Percentiles rank a stretch among this genome's conserved stretches.
These are phyloP conservation scores for Bungarus multicinctus DNA, from an alignment of 2,113 vertebrate species.

Conservation along the genomic window DNA sequence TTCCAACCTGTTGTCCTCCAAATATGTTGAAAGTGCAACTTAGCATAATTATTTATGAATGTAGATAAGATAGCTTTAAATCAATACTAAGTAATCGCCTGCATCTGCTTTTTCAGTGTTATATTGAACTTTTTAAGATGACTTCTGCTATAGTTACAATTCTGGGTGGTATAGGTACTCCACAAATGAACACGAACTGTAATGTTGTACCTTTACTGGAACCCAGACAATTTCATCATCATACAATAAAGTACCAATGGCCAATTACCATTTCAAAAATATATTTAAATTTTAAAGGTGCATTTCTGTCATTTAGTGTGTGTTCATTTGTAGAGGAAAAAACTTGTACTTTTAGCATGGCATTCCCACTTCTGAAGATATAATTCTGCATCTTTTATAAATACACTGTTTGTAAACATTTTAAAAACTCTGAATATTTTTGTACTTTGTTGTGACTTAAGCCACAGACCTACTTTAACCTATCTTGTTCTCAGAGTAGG, in stretches of 20 bases:
- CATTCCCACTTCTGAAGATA: not conserved
- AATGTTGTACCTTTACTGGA: conserved; percentile 37
- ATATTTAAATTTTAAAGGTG: not conserved
- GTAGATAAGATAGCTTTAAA: not conserved
- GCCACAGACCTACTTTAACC: not conserved
- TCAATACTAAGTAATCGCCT: not conserved
- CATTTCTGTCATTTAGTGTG: conserved; percentile 3
- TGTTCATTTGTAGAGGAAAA: conserved; percentile 8
- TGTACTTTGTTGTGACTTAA: not conserved
- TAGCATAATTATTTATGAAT: not conserved
- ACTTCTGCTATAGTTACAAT: conserved; percentile 39
- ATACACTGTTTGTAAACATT: not conserved
- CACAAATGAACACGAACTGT: conserved; percentile 17
- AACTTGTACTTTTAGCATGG: not conserved
- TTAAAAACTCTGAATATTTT: no score
- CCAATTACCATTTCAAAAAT: conserved; percentile 11
- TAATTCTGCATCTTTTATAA: not conserved
- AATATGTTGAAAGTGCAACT: not conserved
- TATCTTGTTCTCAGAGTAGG: not conserved
- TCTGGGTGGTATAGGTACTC: not conserved
- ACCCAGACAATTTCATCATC: conserved; percentile 5
- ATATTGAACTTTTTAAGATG: conserved; percentile 14
- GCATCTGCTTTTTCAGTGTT: conserved; percentile 10
- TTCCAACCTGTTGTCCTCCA: not conserved
- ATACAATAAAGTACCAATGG: not conserved